These are phyloP conservation scores for Myiagra hebetior DNA, from an alignment of 2,113 vertebrate species.

Conservation along the genomic window DNA sequence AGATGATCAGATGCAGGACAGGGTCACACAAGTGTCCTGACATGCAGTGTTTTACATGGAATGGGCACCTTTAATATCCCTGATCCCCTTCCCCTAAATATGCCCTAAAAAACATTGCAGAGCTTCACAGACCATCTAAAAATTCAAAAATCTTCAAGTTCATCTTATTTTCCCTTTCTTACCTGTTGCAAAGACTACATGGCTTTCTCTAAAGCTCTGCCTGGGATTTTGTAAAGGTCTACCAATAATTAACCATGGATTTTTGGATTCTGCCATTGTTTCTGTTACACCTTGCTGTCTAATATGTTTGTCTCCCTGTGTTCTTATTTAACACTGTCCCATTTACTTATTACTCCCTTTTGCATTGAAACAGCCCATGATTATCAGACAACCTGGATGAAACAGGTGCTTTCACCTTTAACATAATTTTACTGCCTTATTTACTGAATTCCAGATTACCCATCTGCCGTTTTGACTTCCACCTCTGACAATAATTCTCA, in stretches of 20 bases:
- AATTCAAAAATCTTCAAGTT: neutral
- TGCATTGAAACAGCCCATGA: neutral
- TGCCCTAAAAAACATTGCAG: neutral
- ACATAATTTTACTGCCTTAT: neutral
- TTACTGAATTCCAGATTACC: neutral
- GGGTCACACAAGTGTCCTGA: neutral
- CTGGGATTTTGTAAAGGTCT: neutral
- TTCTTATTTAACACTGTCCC: neutral
- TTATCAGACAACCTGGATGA: neutral
- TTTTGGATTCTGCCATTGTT: neutral
- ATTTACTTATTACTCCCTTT: neutral
- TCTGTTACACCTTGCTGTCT: neutral
- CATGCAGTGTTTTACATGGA: neutral
- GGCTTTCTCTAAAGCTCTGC: neutral
- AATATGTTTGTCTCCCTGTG: neutral
- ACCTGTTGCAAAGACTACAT: neutral
- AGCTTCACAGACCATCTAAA: neutral
- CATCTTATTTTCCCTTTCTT: neutral
- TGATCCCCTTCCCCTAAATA: neutral
- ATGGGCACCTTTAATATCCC: neutral
- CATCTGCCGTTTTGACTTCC: neutral
- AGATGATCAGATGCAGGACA: neutral
- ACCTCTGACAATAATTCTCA: neutral
- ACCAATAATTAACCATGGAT: neutral
- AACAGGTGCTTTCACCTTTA: neutral